Percentiles rank a stretch among this genome's conserved stretches.
phyloP scores from a whole-genome alignment of 2,888 invertebrate genomes.

The Unio pictorum region DNA sequence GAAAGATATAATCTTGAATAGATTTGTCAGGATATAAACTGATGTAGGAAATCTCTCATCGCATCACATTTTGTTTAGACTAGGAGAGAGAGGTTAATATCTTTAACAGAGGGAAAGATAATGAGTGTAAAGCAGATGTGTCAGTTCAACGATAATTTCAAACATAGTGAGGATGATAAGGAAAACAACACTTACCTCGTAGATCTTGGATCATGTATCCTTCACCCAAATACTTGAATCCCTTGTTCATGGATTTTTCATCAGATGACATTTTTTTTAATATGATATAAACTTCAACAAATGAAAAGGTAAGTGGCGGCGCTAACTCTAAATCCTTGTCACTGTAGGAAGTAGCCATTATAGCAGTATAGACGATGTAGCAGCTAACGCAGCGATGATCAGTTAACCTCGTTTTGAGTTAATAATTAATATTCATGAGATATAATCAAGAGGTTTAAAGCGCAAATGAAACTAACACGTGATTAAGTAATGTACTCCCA shows the following conservation, averaged over 20 bases:
- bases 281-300: not conserved
- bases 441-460: conserved; percentile 7
- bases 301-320: not conserved
- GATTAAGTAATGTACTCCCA: too few relatives aligned
- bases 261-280: not conserved
- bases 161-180: too few relatives aligned
- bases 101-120: too few relatives aligned
- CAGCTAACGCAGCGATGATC: conserved; percentile 3
- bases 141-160: too few relatives aligned
- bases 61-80: too few relatives aligned
- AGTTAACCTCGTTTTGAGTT: too few relatives aligned
- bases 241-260: not conserved
- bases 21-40: too few relatives aligned
- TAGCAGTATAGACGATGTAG: not conserved
- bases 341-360: not conserved
- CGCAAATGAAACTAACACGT: too few relatives aligned
- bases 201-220: conserved; percentile 1
- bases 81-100: too few relatives aligned
- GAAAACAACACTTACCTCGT: conserved; percentile 2
- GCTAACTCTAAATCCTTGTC: not conserved
- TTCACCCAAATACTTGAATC: conserved; percentile 9
- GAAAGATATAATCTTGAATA: too few relatives aligned
- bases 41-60: too few relatives aligned
- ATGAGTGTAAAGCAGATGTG: too few relatives aligned
- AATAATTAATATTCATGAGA: conserved; percentile 11